Conservation (phyloP, 2,888 invertebrate species). For the Meghimatium bilineatum region DNA sequence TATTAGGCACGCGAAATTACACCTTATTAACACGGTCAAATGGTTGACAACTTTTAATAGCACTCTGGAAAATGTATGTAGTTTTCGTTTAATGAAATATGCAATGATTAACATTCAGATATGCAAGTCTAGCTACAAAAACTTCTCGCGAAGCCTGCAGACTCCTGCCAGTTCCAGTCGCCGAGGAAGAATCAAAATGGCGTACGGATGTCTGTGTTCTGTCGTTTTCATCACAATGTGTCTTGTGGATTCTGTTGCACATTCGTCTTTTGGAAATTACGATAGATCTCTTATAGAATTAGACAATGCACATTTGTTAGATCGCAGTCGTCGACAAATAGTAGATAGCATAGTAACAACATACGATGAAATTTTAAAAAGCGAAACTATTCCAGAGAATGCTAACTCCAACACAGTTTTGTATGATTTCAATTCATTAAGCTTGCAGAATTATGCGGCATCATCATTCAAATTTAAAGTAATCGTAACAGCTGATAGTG, state of each 20-base stretch:
- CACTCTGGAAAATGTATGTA: neutral
- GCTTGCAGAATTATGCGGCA: constrained; percentile 20
- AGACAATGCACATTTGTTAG: neutral
- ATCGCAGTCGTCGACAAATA: constrained; percentile 3
- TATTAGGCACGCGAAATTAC: neutral
- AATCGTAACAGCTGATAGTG: constrained; percentile 31
- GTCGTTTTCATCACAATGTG: neutral
- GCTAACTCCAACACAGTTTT: constrained; percentile 7
- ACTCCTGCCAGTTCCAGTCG: constrained; percentile 5
- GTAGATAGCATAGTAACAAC: neutral
- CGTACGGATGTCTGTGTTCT: neutral
- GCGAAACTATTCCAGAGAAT: constrained; percentile 28
- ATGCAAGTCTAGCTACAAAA: neutral
- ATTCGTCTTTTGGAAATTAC: neutral
- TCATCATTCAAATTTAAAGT: constrained; percentile 35
- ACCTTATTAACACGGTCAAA: neutral
- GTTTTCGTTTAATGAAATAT: neutral
- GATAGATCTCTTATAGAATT: neutral
- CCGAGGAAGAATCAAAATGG: constrained; percentile 32
- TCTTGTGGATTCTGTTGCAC: neutral
- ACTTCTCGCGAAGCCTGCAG: neutral
- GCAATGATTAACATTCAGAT: neutral
- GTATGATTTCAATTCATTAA: constrained; percentile 41
- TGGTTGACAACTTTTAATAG: neutral
- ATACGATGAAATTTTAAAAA: constrained; percentile 21